These are phyloP conservation scores for Epistrophella euchroma DNA, from an alignment of 2,888 invertebrate species.

Conservation along the genomic window DNA sequence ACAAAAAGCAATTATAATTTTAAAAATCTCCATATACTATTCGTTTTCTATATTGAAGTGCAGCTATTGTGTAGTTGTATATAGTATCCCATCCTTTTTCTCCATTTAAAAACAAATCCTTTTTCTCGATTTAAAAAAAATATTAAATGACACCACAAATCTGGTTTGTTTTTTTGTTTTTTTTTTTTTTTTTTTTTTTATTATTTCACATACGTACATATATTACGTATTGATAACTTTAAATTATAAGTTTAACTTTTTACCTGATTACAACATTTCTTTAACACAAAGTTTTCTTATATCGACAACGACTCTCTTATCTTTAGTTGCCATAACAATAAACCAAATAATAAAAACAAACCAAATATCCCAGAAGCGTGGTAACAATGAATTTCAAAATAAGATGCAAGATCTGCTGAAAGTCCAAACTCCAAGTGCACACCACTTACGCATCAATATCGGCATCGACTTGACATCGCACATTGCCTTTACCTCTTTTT, in stretches of 20 bases:
- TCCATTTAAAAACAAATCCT: too few relatives aligned
- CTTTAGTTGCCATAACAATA: background rate
- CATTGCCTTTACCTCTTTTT: slow-evolving; percentile 7
- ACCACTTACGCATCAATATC: slow-evolving; percentile 22
- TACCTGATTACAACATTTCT: background rate
- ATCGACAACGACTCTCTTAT: background rate
- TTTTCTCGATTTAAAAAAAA: too few relatives aligned
- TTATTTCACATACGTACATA: background rate
- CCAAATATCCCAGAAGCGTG: background rate
- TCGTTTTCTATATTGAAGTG: too few relatives aligned
- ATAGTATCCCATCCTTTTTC: too few relatives aligned
- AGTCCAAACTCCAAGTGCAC: slow-evolving; percentile 31
- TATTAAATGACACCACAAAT: too few relatives aligned
- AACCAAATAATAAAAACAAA: slow-evolving; percentile 14
- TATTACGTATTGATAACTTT: background rate
- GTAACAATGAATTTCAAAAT: slow-evolving; percentile 34
- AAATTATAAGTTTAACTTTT: background rate
- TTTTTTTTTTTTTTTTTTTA: background rate
- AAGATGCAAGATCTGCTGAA: slow-evolving; percentile 28
- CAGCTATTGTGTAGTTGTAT: too few relatives aligned
- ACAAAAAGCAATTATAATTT: too few relatives aligned
- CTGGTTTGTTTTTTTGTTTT: too few relatives aligned
- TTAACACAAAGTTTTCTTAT: background rate
- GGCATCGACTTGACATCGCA: background rate
- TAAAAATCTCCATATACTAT: too few relatives aligned